Conservation (phyloP, 2,888 invertebrate genomes). For the Lepidonotus clava region DNA sequence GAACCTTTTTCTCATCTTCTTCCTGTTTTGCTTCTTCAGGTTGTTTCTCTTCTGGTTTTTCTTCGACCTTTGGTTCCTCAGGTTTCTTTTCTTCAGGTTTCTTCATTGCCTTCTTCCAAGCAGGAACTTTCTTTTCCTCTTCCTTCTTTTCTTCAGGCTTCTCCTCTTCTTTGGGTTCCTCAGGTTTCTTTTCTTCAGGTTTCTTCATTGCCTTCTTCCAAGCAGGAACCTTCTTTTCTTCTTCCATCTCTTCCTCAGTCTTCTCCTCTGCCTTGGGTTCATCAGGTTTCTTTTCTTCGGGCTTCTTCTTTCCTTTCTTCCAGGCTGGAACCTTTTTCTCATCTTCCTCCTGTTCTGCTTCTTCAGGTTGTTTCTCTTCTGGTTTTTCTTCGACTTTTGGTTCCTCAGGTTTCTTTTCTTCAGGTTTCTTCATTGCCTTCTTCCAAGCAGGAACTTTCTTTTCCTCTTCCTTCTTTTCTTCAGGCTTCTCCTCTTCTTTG, state of each 20-base stretch:
- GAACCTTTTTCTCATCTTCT: slow-evolving; percentile 12
- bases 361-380: background rate
- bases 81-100: background rate
- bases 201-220: no score
- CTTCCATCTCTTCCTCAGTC: background rate
- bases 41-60: slow-evolving; percentile 29
- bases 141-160: background rate
- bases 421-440: no score
- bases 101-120: background rate
- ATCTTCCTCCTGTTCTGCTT: background rate
- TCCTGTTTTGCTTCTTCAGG: background rate
- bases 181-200: no score
- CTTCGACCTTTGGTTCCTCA: background rate
- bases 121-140: background rate
- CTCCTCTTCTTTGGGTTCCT: slow-evolving; percentile 25
- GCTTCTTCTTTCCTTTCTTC: background rate
- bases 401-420: background rate
- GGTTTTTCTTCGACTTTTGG: background rate
- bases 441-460: background rate
- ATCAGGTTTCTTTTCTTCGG: background rate
- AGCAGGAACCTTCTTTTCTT: no score
- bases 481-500: background rate
- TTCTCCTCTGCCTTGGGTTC: background rate
- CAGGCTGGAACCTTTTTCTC: background rate
- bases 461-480: slow-evolving; percentile 19